Evolutionary conservation across 2,113 vertebrate genomes (phyloP), one percentile per base, ranked within the genome.

Genomic region (Cheilinus undulatus): DNA sequence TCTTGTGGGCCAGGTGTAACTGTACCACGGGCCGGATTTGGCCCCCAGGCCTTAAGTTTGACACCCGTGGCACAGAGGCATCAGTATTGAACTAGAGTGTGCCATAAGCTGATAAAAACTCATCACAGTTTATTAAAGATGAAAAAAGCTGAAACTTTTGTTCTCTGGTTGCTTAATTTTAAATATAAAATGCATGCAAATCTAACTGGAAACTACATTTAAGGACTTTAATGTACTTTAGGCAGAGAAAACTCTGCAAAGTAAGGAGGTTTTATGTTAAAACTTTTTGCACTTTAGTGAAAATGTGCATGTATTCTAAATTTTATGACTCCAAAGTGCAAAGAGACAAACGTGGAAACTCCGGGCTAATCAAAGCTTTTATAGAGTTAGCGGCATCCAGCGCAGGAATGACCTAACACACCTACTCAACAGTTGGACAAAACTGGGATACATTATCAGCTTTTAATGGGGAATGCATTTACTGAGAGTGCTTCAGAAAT

Each of bases 401-500:
- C 59, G 42, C 51, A 24, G 2, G 20, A 63, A 30, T 54, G 38
- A 80, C 76, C 58, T 4, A 6, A 42, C 58, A 58, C 78, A 42
- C 68, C 64, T n/a, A 50, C 73, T 48, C 34, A 28, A n/a, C 43
- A 65, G 61, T 30, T 43, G 30, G 20, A 0, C 0, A 11, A 42
- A 38, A 57, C 34, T 5, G 17, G 20, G 34, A 64, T 43, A 26
- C 46, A 56, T 78, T 46, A 71, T 57, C n/a, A 3, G 49, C 58
- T 70, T 78, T 76, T 73, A 56, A 82, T 45, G 24, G 49, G 38
- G 43, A 75, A 61, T 23, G 30, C n/a, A 60, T 73, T 70, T 27
- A 52, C n/a, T 2, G 0, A 50, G 49, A 66, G 62, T 23, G 45
- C 51, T 34, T 48, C 7, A 6, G 7, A 46, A 34, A 40, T 3